Conservation (phyloP, 1,140 invertebrate species). For the Caenorhabditis remanei region DNA sequence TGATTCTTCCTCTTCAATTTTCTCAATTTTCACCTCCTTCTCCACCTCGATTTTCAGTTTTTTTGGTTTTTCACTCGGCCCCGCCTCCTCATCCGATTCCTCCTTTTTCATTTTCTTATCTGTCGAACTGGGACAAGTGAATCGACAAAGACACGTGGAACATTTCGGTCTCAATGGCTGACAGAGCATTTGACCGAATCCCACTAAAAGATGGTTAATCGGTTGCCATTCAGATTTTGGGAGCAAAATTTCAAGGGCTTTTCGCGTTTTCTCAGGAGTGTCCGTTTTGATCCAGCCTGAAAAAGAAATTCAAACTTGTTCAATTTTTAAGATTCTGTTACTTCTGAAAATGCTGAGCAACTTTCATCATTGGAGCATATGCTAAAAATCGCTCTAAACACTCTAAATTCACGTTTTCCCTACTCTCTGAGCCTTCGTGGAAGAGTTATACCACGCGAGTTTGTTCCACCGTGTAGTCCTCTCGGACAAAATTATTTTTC, state of each 20-base stretch:
- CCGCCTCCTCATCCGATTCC: background rate
- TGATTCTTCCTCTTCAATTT: background rate
- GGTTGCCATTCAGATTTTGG: slow-evolving; percentile 89
- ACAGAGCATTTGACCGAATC: slow-evolving; percentile 95
- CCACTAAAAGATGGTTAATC: slow-evolving; percentile 91
- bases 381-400: too few species aligned
- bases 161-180: slow-evolving; percentile 87
- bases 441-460: too few species aligned
- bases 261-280: slow-evolving; percentile 88
- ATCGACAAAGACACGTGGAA: slow-evolving; percentile 85
- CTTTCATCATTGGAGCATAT: too few species aligned
- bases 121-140: slow-evolving; percentile 85
- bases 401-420: too few species aligned
- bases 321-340: too few species aligned
- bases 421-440: too few species aligned
- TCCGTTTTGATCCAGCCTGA: slow-evolving; percentile 81
- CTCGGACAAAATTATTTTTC: too few species aligned
- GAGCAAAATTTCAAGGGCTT: slow-evolving; percentile 88
- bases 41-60: background rate
- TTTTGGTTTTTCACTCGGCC: background rate
- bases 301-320: slow-evolving; percentile 30
- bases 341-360: too few species aligned
- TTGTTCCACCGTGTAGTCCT: too few species aligned
- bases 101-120: background rate
- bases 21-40: background rate